Evolutionary conservation across 2,797 vertebrate species (phyloP), one percentile per base, ranked within the genome.

Genomic region (Coilia nasus): DNA sequence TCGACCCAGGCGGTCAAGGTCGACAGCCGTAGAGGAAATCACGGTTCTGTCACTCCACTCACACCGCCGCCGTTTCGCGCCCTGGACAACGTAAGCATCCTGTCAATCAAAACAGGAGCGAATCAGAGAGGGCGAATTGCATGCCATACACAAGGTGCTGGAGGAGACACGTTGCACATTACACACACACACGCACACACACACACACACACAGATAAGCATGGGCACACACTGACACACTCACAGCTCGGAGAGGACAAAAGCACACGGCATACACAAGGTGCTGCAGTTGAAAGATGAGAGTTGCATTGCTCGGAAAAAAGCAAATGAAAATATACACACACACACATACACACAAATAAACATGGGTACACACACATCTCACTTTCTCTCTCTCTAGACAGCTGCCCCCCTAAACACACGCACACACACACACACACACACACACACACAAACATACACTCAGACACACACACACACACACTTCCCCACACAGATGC

Each of bases 21-120:
- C 64, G 15, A 35, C 64, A 71, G 14, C 64, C 25, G 64, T 71
- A 71, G 64, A 31, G 64, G 11, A 71, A 71, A 71, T 71, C 64
- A 71, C 25, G 11, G 5, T 31, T 71, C 64, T 71, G 64, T 71
- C 64, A 71, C 64, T 71, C 64, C 28, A 15, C 31, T 31, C 64
- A 31, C 28, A 14, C 64, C 15, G 64, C 28, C 5, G 35, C 35
- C 35, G n/a, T n/a, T n/a, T n/a, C 62, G 11, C 19, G 31, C 15
- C 35, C 35, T 9, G 35, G 71, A 78, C 71, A 41, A 31, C 7
- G 31, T 78, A 21, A 44, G 71, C 71, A 3, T 78, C 71, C 31
- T 78, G 71, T 78, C 71, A 78, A 78, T 78, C 71, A 78, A 44
- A 75, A 41, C 15, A 10, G 15, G 6, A 75, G 35, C 67, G 21